phyloP scores from a whole-genome alignment of 1,140 invertebrate genomes.

The Lepidurus arcticus region DNA sequence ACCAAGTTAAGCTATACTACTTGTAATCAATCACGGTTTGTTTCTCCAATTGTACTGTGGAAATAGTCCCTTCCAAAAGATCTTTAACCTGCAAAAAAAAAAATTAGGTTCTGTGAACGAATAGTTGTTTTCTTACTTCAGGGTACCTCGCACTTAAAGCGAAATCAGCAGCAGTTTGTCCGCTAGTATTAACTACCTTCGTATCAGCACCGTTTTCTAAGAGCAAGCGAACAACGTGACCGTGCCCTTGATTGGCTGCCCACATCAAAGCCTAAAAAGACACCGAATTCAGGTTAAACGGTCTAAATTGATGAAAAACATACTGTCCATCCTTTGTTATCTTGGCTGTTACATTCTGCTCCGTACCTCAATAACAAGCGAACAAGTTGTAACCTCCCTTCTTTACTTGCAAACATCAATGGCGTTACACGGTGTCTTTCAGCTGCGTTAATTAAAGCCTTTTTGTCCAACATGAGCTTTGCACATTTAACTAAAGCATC shows the following conservation, averaged over 20 bases:
- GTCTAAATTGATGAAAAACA: not conserved
- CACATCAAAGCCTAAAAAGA: slow-evolving; percentile 53
- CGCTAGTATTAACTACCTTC: slow-evolving; percentile 42
- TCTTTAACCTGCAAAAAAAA: not conserved
- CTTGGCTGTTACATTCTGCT: slow-evolving; percentile 53
- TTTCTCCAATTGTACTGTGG: not conserved
- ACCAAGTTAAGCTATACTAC: not conserved
- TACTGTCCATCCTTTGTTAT: slow-evolving; percentile 42
- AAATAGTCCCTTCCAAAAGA: not conserved
- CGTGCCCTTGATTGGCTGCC: slow-evolving; percentile 57
- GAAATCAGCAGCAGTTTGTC: slow-evolving; percentile 43
- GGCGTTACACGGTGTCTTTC: slow-evolving; percentile 53
- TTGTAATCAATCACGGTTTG: not conserved
- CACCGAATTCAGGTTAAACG: not conserved
- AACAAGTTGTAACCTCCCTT: slow-evolving; percentile 54
- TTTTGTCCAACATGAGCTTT: slow-evolving; percentile 44
- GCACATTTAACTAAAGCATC: slow-evolving; percentile 45
- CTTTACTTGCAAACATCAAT: slow-evolving; percentile 59
- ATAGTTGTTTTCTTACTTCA: slow-evolving; percentile 32
- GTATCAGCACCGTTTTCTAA: slow-evolving; percentile 46
- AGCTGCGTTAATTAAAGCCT: slow-evolving; percentile 46
- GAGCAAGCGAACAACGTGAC: slow-evolving; percentile 51
- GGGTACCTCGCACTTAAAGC: slow-evolving; percentile 39
- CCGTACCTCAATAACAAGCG: slow-evolving; percentile 50
- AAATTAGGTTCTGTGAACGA: not conserved